These are phyloP conservation scores for Lithophane ornitopus DNA, from an alignment of 2,888 invertebrate species.

Conservation along the genomic window DNA sequence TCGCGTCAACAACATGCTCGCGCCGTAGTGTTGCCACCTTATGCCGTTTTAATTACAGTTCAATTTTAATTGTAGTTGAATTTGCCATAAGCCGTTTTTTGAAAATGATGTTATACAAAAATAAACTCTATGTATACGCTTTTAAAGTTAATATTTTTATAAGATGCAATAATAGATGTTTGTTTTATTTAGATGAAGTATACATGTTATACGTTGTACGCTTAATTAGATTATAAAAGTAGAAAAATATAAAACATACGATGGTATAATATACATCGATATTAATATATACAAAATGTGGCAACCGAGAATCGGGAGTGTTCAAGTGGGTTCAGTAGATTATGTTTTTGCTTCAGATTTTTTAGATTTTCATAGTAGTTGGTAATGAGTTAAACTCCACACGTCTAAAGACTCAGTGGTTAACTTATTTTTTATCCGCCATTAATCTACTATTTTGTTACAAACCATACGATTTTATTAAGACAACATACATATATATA, in stretches of 20 bases:
- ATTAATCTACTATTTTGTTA: background rate
- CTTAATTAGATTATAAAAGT: conserved; percentile 61
- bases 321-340: conserved; percentile 39
- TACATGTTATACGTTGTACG: background rate
- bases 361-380: background rate
- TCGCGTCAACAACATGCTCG: too few species aligned
- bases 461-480: too few species aligned
- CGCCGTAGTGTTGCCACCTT: background rate
- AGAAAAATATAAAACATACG: conserved; percentile 55
- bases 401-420: background rate
- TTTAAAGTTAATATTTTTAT: background rate
- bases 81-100: background rate
- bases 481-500: too few species aligned
- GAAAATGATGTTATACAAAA: background rate
- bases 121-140: background rate
- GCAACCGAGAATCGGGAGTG: background rate
- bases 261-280: conserved; percentile 50
- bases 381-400: background rate
- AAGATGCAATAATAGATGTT: background rate
- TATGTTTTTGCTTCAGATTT: background rate
- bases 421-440: background rate
- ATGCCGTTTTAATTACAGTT: fast-evolving
- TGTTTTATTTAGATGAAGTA: background rate
- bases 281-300: conserved; percentile 46
- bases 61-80: background rate